A percentile compares a stretch with the other conserved stretches of the same genome.
phyloP scores from a whole-genome alignment of 2,888 invertebrate species.

The Dugesia japonica region DNA sequence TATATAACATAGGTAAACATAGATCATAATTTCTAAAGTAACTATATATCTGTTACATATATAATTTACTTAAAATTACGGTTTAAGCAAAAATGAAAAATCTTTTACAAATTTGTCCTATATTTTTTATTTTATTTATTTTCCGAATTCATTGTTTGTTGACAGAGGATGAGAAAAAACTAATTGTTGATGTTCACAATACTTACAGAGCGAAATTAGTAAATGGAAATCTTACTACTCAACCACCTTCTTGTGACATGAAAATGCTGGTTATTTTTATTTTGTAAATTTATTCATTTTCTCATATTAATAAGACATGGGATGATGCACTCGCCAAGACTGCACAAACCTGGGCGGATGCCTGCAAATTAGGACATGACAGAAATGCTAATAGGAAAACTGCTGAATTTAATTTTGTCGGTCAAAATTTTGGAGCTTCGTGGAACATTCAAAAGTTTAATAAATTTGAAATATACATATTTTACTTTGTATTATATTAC shows the following conservation, averaged over 20 bases:
- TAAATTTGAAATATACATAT: too few relatives aligned
- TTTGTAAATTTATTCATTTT: too few relatives aligned
- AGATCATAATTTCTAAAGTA: too few relatives aligned
- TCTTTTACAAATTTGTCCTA: too few relatives aligned
- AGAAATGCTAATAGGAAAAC: background rate
- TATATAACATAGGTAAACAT: too few relatives aligned
- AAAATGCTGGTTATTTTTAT: slow-evolving; percentile 23
- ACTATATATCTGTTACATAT: too few relatives aligned
- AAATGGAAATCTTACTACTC: background rate
- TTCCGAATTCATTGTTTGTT: background rate
- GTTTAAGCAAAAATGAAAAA: too few relatives aligned
- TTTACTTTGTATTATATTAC: too few relatives aligned
- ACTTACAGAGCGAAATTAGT: background rate
- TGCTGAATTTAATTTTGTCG: background rate
- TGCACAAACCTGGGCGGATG: slow-evolving; percentile 22
- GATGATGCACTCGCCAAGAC: slow-evolving; percentile 9
- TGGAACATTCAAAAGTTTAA: background rate
- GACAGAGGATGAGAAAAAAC: background rate
- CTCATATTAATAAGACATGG: background rate
- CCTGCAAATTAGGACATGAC: slow-evolving; percentile 9
- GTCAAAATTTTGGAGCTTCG: slow-evolving; percentile 12
- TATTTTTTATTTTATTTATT: background rate
- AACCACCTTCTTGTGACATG: slow-evolving; percentile 16
- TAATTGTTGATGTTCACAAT: slow-evolving; percentile 5
- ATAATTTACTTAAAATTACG: too few relatives aligned